Evolutionary conservation across 2,797 vertebrate species (phyloP), one percentile per base, ranked within the genome.

Genomic region (Borostomias antarcticus): DNA sequence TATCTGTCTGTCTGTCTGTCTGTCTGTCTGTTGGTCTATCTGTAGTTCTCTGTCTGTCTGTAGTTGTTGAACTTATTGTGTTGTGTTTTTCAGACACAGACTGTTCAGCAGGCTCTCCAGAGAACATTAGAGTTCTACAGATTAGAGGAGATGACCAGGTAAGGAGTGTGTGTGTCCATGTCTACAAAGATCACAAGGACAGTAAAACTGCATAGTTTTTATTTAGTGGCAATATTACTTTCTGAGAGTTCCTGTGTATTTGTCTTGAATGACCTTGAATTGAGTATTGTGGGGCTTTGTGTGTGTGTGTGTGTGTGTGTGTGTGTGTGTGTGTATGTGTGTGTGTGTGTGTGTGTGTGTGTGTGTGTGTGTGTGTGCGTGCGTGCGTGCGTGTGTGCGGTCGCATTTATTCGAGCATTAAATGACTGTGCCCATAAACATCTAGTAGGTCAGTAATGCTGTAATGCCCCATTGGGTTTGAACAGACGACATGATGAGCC

Each of bases 91-190:
- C 82, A 99, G 97, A 95, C 92, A 25, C 96, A 96, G 91, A 98
- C 93, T 63, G 95, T 99, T 87, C 94, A 90, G 79, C 94, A 95
- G 73, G 96, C 96, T 86, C 92, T 99, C 50, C 95, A 97, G 89
- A 95, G 95, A 89, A 98, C 96, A 5, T 80, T 98, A 76, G 93
- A 95, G 63, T 91, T 94, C 89, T 97, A 96, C 89, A 94, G 93
- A 73, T 93, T 94, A 78, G 94, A 95, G 82, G 95, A 95, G 77
- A 94, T 94, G n/a, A n/a, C n/a, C 82, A 94, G 96, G 97, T 98
- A 91, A 91, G 91, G 45, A 25, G 23, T 60, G 37, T 66, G 30
- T 57, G 58, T n/a, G 37, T 60, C 13, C 40, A 17, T 17, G 40
- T 45, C 40, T 17, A n/a, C n/a, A n/a, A n/a, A n/a, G n/a, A n/a